Evolutionary conservation across 1,140 invertebrate species (phyloP), one percentile per base, ranked within the genome.

Genomic region (Zelostemma sp.): DNA sequence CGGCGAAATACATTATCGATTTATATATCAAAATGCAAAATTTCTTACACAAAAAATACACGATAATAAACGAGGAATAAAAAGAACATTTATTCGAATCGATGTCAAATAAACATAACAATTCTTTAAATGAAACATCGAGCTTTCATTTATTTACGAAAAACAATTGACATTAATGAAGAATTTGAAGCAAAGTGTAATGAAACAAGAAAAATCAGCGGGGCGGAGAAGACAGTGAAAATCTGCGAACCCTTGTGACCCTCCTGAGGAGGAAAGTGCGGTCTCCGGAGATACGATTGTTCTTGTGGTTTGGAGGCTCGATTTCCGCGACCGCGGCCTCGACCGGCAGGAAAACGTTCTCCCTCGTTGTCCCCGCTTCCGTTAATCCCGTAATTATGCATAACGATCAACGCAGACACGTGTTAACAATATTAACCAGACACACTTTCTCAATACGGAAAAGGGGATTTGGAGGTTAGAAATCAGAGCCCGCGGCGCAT

Each of bases 271-370:
- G 57, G 11, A 46, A 62, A 51, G 18, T 67, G 63, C 2, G 65
- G 78, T 51, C 68, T 74, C 21, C 78, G 72, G 8, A 78, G 43
- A 1, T 6, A 38, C 6, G 60, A 45, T 1, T 15, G 28, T 6
- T 74, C 74, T 6, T 62, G 68, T 2, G 47, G 35, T 19, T 8
- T 61, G 1, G 33, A 43, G 1, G 18, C 12, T 53, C 58, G 66
- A 3, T 54, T 18, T 18, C 61, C 70, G 33, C 74, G 72, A 17
- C 68, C 75, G 14, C 71, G 66, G 11, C 71, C 69, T 33, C 68
- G 68, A 18, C 60, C 28, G 8, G 18, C 43, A 19, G 63, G 50
- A 6, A 61, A 41, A 25, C 68, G 53, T 25, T 56, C 63, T 3
- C 64, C 58, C 11, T 68, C 60, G 8, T 31, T 45, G n/a, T 72